Conservation (phyloP, 2,797 vertebrate genomes). For the Rhodeus uyekii region DNA sequence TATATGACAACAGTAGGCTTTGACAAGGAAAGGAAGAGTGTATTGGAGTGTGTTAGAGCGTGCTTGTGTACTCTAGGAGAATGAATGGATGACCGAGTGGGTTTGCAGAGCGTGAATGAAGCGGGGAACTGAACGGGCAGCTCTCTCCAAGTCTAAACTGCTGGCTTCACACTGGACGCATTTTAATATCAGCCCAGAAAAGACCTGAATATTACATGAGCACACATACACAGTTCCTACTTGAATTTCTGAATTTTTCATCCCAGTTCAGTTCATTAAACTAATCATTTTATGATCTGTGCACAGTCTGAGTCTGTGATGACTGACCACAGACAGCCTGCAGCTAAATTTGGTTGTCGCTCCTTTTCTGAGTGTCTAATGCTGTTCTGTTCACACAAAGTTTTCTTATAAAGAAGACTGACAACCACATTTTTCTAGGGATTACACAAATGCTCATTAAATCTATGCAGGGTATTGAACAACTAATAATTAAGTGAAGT, state of each 20-base stretch:
- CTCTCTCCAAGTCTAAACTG: conserved; percentile 23
- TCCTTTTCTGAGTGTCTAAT: conserved; percentile 6
- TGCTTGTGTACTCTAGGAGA: conserved; percentile 39
- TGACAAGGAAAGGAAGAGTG: conserved; percentile 22
- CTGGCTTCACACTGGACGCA: conserved; percentile 28
- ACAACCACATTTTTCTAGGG: background rate
- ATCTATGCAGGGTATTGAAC: background rate
- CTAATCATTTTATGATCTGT: conserved; percentile 30
- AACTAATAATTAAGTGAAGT: background rate
- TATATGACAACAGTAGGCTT: conserved; percentile 8
- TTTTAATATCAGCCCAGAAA: conserved; percentile 38
- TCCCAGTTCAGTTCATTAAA: conserved; percentile 32
- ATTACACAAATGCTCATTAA: background rate
- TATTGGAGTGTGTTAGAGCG: conserved; percentile 37
- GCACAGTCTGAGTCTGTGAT: background rate
- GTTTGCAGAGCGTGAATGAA: conserved; percentile 51
- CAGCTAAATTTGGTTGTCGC: background rate
- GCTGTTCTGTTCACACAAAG: background rate
- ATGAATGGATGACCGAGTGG: conserved; percentile 50
- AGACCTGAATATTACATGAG: conserved; percentile 42
- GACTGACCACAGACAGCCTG: conserved; percentile 5
- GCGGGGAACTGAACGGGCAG: background rate
- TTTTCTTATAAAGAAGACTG: background rate
- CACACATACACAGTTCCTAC: background rate
- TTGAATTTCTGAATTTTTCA: conserved; percentile 16